phyloP scores from a whole-genome alignment of 2,888 invertebrate species.

The Oasisia sp. region DNA sequence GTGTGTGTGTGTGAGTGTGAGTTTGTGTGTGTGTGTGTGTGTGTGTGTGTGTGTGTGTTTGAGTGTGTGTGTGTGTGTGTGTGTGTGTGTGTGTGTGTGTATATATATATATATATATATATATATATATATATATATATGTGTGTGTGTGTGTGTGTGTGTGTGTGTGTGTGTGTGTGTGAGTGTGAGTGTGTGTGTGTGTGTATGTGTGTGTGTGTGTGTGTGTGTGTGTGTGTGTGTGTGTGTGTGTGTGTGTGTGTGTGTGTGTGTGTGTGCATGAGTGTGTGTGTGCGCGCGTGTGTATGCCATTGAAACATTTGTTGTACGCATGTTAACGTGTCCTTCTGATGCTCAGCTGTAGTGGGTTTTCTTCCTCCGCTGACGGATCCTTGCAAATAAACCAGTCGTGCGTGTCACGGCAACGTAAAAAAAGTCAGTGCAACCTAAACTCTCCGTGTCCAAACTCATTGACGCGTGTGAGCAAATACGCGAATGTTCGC shows the following conservation, averaged over 20 bases:
- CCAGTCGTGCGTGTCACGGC: too few relatives aligned
- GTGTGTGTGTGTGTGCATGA: constrained; percentile 21
- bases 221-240: constrained; percentile 21
- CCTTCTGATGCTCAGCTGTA: too few relatives aligned
- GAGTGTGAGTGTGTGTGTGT: neutral
- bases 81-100: constrained; percentile 18
- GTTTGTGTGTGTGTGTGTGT: constrained; percentile 5
- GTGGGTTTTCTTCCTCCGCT: too few relatives aligned
- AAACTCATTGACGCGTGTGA: too few relatives aligned
- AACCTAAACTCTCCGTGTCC: too few relatives aligned
- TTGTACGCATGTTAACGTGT: too few relatives aligned
- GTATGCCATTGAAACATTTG: too few relatives aligned
- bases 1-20: neutral
- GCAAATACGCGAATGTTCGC: too few relatives aligned
- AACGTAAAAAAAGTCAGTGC: too few relatives aligned
- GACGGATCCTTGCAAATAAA: too few relatives aligned
- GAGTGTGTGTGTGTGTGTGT: neutral
- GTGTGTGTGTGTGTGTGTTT: neutral
- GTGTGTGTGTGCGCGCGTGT: too few relatives aligned
- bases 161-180: neutral
- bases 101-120: too few relatives aligned
- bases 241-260: constrained; percentile 28
- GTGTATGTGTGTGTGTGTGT: neutral
- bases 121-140: neutral
- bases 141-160: constrained; percentile 14